These are phyloP conservation scores for Pristionchus japonicus DNA, from an alignment of 2,888 invertebrate genomes.

Conservation along the genomic window DNA sequence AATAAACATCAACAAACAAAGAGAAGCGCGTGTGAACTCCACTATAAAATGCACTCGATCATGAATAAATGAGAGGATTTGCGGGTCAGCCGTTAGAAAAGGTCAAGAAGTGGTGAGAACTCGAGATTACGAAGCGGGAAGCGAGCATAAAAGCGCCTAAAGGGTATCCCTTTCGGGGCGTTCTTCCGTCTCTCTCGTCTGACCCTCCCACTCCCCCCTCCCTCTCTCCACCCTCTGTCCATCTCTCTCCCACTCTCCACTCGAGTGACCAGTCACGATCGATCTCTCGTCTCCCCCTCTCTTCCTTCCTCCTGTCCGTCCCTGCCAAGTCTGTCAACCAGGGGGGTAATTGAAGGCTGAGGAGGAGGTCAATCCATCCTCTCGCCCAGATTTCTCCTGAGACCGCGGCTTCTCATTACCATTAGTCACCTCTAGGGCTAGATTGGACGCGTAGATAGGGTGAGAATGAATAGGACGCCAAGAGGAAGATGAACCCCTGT, in stretches of 20 bases:
- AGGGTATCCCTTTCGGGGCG: conserved; percentile 40
- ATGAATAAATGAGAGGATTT: neutral
- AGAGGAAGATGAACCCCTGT: neutral
- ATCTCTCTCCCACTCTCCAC: conserved; percentile 13
- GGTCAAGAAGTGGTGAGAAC: neutral
- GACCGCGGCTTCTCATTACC: conserved; percentile 17
- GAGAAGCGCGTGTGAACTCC: neutral
- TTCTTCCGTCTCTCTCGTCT: conserved; percentile 16
- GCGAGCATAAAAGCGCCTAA: conserved; percentile 10
- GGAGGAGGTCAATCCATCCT: conserved; percentile 12
- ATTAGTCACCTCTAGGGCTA: neutral
- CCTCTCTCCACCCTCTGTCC: conserved; percentile 22
- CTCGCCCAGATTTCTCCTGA: conserved; percentile 10
- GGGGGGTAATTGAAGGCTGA: conserved; percentile 36
- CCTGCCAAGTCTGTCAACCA: conserved; percentile 39
- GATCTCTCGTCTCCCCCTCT: conserved; percentile 30
- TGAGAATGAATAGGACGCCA: neutral
- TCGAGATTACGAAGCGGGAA: neutral
- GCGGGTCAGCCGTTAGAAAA: neutral
- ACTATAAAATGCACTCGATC: neutral
- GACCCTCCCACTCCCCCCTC: neutral
- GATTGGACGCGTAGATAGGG: neutral
- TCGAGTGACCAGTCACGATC: conserved; percentile 47
- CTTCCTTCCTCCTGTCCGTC: conserved; percentile 7
- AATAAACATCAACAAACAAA: conserved; percentile 16